Percentiles rank a stretch among this genome's conserved stretches.
phyloP scores from a whole-genome alignment of 2,113 vertebrate species.

The Laticauda colubrina region DNA sequence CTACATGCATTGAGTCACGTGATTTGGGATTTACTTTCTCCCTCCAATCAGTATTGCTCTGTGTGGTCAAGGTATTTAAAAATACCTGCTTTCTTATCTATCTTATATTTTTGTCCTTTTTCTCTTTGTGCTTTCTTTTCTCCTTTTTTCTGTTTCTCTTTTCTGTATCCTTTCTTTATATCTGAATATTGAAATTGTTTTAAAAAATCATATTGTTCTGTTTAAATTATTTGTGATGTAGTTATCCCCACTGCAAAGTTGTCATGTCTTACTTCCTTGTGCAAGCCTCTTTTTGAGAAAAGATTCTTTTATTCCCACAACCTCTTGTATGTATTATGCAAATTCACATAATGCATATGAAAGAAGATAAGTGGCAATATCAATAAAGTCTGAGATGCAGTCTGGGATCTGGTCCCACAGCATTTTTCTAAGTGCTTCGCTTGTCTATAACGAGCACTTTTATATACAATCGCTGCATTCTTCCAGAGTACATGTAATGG shows the following conservation, averaged over 20 bases:
- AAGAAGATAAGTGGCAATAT: background rate
- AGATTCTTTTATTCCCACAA: background rate
- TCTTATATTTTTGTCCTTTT: background rate
- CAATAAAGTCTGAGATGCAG: background rate
- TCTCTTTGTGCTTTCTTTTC: background rate
- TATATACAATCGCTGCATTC: background rate
- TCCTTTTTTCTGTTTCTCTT: background rate
- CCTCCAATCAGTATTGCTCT: background rate
- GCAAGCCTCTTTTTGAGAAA: background rate
- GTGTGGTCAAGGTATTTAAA: background rate
- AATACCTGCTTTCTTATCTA: background rate
- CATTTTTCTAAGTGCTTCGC: background rate
- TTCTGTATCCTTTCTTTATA: background rate
- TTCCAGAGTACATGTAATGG: background rate
- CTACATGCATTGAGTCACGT: background rate
- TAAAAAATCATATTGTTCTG: background rate
- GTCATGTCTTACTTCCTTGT: background rate
- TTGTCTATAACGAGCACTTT: background rate
- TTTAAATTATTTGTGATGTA: background rate
- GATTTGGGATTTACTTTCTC: background rate
- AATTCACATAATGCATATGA: background rate
- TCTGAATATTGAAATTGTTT: background rate
- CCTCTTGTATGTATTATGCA: background rate
- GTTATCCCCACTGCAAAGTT: background rate
- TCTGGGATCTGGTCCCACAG: background rate